phyloP scores from a whole-genome alignment of 2,888 invertebrate genomes.

The Stenolophus ochropezus region DNA sequence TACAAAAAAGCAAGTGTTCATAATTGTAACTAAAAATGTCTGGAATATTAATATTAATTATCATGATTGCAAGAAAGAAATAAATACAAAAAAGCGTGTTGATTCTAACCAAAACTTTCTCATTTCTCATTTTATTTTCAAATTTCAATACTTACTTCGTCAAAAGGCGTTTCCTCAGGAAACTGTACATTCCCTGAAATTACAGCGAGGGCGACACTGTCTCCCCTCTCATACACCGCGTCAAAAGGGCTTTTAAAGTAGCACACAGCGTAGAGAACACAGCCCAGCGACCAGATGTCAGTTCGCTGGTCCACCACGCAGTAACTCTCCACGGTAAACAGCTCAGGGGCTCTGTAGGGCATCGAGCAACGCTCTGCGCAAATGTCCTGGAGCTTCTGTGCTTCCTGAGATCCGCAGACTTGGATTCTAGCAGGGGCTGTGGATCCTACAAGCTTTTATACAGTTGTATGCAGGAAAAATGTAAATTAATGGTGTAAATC shows the following conservation, averaged over 20 bases:
- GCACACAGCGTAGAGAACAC: slow-evolving; percentile 88
- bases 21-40: no score
- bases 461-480: background rate
- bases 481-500: no score
- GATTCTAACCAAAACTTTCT: background rate
- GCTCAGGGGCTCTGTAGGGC: slow-evolving; percentile 91
- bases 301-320: slow-evolving; percentile 88
- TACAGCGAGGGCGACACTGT: slow-evolving; percentile 90
- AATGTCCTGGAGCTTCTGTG: slow-evolving; percentile 83
- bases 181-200: slow-evolving; percentile 84
- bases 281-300: slow-evolving; percentile 93
- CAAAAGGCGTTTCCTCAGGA: slow-evolving; percentile 81
- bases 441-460: slow-evolving; percentile 75
- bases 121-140: background rate
- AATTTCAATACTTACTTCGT: slow-evolving; percentile 72
- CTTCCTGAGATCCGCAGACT: slow-evolving; percentile 80
- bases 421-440: slow-evolving; percentile 80
- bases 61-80: no score
- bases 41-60: no score
- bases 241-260: slow-evolving; percentile 92
- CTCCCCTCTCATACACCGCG: slow-evolving; percentile 87
- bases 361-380: slow-evolving; percentile 91
- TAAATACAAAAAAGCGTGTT: no score
- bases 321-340: slow-evolving; percentile 89
- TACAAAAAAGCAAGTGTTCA: no score